These are phyloP conservation scores for Apotomis turbidana DNA, from an alignment of 2,888 invertebrate species.

Conservation along the genomic window DNA sequence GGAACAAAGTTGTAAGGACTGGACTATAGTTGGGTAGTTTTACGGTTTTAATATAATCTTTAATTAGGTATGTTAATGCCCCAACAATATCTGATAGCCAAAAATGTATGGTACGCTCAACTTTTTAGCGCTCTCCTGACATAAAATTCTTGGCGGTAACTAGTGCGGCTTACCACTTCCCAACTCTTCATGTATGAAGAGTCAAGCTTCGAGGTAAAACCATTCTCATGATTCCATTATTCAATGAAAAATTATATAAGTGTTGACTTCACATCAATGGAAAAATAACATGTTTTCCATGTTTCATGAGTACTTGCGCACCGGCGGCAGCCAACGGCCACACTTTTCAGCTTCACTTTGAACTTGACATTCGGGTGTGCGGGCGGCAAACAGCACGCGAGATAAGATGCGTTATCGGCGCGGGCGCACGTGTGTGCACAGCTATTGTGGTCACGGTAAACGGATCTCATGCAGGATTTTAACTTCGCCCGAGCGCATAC, in stretches of 20 bases:
- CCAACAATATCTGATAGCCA: too few species aligned
- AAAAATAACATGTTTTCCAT: neutral
- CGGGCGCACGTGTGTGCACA: conserved; percentile 47
- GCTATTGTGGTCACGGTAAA: conserved; percentile 38
- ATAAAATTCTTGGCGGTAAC: too few species aligned
- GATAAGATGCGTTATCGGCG: conserved; percentile 38
- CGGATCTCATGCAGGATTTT: conserved; percentile 1
- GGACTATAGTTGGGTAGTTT: too few species aligned
- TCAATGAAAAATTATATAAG: neutral
- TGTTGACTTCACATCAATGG: neutral
- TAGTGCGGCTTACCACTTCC: too few species aligned
- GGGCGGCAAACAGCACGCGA: conserved; percentile 46
- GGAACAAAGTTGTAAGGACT: too few species aligned
- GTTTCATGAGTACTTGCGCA: neutral
- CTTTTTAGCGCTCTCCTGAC: too few species aligned
- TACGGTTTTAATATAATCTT: too few species aligned
- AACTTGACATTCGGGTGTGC: conserved; percentile 75
- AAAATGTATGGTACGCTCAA: too few species aligned
- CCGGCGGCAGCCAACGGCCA: conserved; percentile 7
- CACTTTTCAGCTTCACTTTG: conserved; percentile 65
- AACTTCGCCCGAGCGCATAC: neutral
- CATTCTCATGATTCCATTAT: too few species aligned
- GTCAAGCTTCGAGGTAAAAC: too few species aligned
- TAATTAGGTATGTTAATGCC: too few species aligned
- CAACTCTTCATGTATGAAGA: too few species aligned